A percentile compares a stretch with the other conserved stretches of the same genome.
Evolutionary conservation across 2,888 invertebrate species (phyloP).

Genomic region (Heteropelma amictum): DNA sequence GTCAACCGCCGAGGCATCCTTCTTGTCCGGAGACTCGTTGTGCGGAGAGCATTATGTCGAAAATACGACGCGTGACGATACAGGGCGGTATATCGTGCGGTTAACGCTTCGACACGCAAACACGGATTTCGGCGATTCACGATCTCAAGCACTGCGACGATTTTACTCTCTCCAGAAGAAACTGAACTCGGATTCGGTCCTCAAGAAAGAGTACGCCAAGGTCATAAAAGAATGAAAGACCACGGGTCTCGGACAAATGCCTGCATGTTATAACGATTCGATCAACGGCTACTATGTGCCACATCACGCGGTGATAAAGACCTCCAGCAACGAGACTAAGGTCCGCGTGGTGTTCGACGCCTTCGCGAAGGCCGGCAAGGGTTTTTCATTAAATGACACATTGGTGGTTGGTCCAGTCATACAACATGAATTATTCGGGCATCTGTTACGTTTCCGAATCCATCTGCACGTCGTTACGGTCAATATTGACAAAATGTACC

Average conservation of each 20-base stretch:
- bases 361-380: background rate
- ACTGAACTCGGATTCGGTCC: background rate
- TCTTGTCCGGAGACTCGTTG: constrained; percentile 22
- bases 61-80: constrained; percentile 16
- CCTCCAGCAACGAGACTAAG: constrained; percentile 5
- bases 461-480: constrained; percentile 40
- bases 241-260: constrained; percentile 37
- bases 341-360: constrained; percentile 21
- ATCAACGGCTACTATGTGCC: constrained; percentile 28
- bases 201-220: constrained; percentile 24
- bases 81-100: constrained; percentile 44
- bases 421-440: constrained; percentile 5
- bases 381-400: background rate
- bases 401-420: constrained; percentile 12
- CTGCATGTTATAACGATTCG: background rate
- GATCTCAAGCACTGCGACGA: constrained; percentile 24
- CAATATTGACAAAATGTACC: constrained; percentile 45
- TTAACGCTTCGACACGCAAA: constrained; percentile 37
- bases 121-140: constrained; percentile 44
- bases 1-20: background rate
- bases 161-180: constrained; percentile 24
- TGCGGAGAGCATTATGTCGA: constrained; percentile 36
- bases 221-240: background rate
- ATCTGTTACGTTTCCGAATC: constrained; percentile 29
- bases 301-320: constrained; percentile 34